Evolutionary conservation across 2,888 invertebrate genomes (phyloP).

Genomic region (Pollenia labialis): DNA sequence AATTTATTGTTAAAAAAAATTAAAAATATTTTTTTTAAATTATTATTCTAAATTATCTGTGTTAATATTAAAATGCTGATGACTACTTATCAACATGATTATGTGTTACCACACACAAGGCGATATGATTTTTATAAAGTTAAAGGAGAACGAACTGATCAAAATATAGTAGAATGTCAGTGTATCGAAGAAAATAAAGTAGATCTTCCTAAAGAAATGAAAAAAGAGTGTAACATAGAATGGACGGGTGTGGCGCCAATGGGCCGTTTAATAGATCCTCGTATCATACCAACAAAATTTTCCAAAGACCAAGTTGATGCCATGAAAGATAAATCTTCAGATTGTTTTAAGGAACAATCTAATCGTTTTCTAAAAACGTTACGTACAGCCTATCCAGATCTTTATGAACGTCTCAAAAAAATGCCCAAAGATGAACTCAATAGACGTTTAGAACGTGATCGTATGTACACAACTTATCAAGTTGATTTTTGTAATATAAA

Average conservation of each 20-base stretch:
- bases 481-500: constrained; percentile 85
- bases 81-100: constrained; percentile 83
- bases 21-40: background rate
- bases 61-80: constrained; percentile 77
- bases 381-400: constrained; percentile 85
- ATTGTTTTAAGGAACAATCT: constrained; percentile 80
- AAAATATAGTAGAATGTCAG: constrained; percentile 76
- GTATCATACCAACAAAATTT: constrained; percentile 79
- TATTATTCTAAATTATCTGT: constrained; percentile 52
- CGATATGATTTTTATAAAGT: constrained; percentile 79
- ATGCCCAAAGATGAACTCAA: constrained; percentile 85
- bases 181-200: constrained; percentile 77
- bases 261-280: constrained; percentile 80
- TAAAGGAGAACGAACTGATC: constrained; percentile 6
- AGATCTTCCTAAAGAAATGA: constrained; percentile 75
- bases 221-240: constrained; percentile 78
- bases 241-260: constrained; percentile 83
- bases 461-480: constrained; percentile 86
- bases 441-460: constrained; percentile 85
- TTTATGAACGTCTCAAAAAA: constrained; percentile 85
- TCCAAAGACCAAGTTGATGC: constrained; percentile 77
- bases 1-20: constrained; percentile 4
- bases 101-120: constrained; percentile 78
- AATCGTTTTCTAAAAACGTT: constrained; percentile 82
- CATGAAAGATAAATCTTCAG: constrained; percentile 74